phyloP scores from a whole-genome alignment of 2,797 vertebrate species.

The Bradypodion pumilum region DNA sequence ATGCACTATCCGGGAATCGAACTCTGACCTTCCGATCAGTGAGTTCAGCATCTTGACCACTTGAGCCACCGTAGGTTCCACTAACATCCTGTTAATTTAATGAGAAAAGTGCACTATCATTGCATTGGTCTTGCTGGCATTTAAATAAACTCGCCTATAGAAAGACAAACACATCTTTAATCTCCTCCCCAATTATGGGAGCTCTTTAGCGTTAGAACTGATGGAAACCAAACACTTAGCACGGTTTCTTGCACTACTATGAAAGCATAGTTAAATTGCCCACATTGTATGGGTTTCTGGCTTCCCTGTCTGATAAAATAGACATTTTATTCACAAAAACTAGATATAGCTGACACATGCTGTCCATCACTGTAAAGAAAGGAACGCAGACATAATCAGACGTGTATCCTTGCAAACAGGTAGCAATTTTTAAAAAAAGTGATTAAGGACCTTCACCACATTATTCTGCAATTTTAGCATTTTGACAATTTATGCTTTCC shows the following conservation, averaged over 20 bases:
- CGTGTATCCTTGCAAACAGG: constrained; percentile 54
- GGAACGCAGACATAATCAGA: constrained; percentile 57
- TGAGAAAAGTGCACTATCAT: constrained; percentile 17
- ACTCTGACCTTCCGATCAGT: no score
- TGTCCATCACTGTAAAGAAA: constrained; percentile 56
- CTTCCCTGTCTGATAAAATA: constrained; percentile 63
- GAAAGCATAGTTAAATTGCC: constrained; percentile 58
- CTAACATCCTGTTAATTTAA: constrained; percentile 15
- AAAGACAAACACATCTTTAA: constrained; percentile 56
- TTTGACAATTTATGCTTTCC: constrained; percentile 50
- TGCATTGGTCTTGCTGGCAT: constrained; percentile 36
- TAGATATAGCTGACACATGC: constrained; percentile 50
- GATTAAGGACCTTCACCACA: constrained; percentile 59
- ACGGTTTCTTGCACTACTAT: background rate
- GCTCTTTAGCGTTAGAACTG: constrained; percentile 64
- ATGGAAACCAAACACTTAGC: constrained; percentile 61
- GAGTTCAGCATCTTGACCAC: no score
- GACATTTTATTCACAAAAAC: constrained; percentile 60
- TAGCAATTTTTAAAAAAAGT: constrained; percentile 59
- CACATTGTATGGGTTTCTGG: constrained; percentile 61
- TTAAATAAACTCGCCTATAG: constrained; percentile 44
- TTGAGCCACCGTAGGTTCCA: background rate
- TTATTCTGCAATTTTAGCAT: constrained; percentile 55
- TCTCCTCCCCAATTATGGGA: constrained; percentile 62
- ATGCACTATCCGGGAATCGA: no score